A percentile compares a stretch with the other conserved stretches of the same genome.
Evolutionary conservation across 2,113 vertebrate genomes (phyloP).

Genomic region (Lagopus leucura): DNA sequence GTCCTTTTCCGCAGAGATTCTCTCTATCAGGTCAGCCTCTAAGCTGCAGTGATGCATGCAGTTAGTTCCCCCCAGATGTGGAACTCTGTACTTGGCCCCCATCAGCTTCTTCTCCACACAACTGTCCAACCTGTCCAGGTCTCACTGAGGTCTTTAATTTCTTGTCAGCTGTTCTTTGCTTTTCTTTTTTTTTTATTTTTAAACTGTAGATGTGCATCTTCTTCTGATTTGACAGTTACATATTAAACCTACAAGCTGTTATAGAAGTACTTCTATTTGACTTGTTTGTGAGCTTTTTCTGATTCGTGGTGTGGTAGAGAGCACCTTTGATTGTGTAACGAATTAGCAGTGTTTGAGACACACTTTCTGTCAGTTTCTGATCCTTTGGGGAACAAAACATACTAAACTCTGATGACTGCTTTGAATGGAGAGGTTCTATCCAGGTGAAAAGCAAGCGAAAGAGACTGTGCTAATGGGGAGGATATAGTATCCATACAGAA

Average conservation of each 20-base stretch:
- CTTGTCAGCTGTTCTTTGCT: too few species aligned
- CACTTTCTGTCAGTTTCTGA: not conserved
- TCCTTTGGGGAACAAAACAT: not conserved
- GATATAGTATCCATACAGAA: not conserved
- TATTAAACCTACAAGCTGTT: not conserved
- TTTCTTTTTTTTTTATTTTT: not conserved
- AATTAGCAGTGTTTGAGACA: not conserved
- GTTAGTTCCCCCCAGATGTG: too few species aligned
- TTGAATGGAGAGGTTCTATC: not conserved
- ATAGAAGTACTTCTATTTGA: not conserved
- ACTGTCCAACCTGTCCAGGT: not conserved
- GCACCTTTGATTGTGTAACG: not conserved
- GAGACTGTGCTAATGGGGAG: not conserved
- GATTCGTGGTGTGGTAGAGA: not conserved
- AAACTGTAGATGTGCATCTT: not conserved
- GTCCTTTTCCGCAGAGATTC: too few species aligned
- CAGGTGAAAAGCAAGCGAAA: not conserved
- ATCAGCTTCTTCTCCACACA: not conserved
- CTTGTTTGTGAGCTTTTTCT: not conserved
- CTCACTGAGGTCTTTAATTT: not conserved
- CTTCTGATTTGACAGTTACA: not conserved
- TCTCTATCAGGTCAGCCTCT: too few species aligned
- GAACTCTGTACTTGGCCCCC: too few species aligned
- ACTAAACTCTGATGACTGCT: not conserved
- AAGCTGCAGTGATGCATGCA: too few species aligned